phyloP scores from a whole-genome alignment of 2,113 vertebrate species.

The Nibea coibor region DNA sequence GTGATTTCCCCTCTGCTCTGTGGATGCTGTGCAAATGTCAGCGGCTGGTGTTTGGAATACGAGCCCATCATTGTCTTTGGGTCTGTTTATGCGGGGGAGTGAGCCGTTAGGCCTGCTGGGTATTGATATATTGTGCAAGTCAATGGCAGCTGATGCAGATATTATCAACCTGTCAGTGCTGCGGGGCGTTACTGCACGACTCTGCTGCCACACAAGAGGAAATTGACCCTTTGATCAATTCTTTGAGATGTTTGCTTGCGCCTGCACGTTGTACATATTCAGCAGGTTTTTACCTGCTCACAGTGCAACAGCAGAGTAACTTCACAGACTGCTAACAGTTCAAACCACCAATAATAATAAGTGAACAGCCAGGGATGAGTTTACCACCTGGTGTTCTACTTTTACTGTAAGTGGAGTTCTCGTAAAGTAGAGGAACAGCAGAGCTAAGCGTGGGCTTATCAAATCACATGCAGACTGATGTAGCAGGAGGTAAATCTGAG shows the following conservation, averaged over 20 bases:
- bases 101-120: slow-evolving; percentile 25
- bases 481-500: neutral
- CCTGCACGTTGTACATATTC: neutral
- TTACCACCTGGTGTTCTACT: neutral
- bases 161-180: slow-evolving; percentile 36
- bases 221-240: slow-evolving; percentile 8
- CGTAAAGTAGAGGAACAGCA: neutral
- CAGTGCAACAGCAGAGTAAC: neutral
- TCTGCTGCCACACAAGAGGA: neutral
- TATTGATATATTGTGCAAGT: slow-evolving; percentile 64
- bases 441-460: neutral
- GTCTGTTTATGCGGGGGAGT: slow-evolving; percentile 51
- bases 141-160: slow-evolving; percentile 44
- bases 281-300: neutral
- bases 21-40: slow-evolving; percentile 74
- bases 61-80: slow-evolving; percentile 58
- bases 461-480: too few species aligned
- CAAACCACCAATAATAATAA: neutral
- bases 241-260: slow-evolving; percentile 12
- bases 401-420: neutral
- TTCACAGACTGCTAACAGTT: neutral
- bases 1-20: slow-evolving; percentile 54
- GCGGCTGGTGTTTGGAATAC: slow-evolving; percentile 65
- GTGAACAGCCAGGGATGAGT: neutral
- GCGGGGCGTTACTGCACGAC: slow-evolving; percentile 7